Evolutionary conservation across 35 echinoderm and acorn worm species (phyloP), one percentile per base, ranked within the genome.

Genomic region (Eucidaris tribuloides): DNA sequence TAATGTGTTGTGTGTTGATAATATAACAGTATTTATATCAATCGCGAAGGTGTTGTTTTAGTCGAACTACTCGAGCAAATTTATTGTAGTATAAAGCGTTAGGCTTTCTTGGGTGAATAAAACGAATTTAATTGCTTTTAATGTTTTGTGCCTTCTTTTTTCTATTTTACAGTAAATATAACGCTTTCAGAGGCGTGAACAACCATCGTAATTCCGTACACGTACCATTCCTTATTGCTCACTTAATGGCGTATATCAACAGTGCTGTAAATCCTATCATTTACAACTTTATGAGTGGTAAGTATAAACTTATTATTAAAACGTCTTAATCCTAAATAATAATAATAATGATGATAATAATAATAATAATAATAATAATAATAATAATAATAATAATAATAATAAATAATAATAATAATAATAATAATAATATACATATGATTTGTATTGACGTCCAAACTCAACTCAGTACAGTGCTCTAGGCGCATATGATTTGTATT

Each of bases 281-380:
- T 18, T 99, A 99, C 60, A 99, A 93, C 71, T 99, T 99, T 65
- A 93, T 99, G 90, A 99, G 96, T 59, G 96, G 96, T 99, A 85
- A 93, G 96, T 13, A 52, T n/a, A 24, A 77, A 41, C 17, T 45
- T 77, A 13, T 0, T 77, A 6, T 35, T 59, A 22, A 27, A 22
- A 27, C 4, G 28, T 22, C 28, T 17, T 54, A 54, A 17, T 54
- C n/a, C 48, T 1, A 54, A n/a, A 2, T 17, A 0, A 54, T 2
- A 13, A 17, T 54, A n/a, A 13, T 54, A 54, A 54, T 17, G 48
- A 54, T 54, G 13, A 17, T 17, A 17, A 13, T 54, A 54, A 54
- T n/a, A 54, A 54, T 13, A 17, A n/a, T 17, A 54, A 17, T 13
- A n/a, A 0, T 13, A 17, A 54, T 13, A 54, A 13, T 54, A 54